Evolutionary conservation across 2,113 vertebrate species (phyloP).

Genomic region (Malurus cyaneus): DNA sequence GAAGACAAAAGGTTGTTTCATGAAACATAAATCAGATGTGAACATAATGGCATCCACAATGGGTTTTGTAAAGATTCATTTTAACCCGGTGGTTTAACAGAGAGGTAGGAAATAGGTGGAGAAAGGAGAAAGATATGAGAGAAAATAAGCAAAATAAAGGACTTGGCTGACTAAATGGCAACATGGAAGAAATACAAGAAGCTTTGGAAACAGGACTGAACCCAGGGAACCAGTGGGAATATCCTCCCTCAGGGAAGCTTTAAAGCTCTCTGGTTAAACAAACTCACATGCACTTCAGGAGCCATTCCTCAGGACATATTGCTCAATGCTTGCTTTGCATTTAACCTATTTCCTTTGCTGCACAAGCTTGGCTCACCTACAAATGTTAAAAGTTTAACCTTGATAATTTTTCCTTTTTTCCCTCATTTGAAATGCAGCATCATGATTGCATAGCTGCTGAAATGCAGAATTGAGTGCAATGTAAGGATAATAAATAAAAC

Average conservation of each 20-base stretch:
- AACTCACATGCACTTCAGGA: background rate
- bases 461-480: background rate
- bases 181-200: background rate
- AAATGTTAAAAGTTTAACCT: background rate
- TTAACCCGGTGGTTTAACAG: background rate
- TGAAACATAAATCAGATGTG: slow-evolving; percentile 46
- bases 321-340: background rate
- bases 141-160: background rate
- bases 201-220: background rate
- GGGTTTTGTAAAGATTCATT: background rate
- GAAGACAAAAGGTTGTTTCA: slow-evolving; percentile 16
- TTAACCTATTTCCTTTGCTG: background rate
- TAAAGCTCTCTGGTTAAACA: background rate
- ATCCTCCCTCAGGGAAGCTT: background rate
- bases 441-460: background rate
- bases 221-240: background rate
- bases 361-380: background rate
- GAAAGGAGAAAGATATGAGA: background rate
- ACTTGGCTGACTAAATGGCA: background rate
- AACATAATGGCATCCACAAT: background rate
- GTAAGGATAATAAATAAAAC: background rate
- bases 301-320: background rate
- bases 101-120: background rate
- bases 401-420: background rate
- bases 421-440: background rate